A percentile compares a stretch with the other conserved stretches of the same genome.
phyloP scores from a whole-genome alignment of 2,888 invertebrate genomes.

The Thecocarcelia acutangulata region DNA sequence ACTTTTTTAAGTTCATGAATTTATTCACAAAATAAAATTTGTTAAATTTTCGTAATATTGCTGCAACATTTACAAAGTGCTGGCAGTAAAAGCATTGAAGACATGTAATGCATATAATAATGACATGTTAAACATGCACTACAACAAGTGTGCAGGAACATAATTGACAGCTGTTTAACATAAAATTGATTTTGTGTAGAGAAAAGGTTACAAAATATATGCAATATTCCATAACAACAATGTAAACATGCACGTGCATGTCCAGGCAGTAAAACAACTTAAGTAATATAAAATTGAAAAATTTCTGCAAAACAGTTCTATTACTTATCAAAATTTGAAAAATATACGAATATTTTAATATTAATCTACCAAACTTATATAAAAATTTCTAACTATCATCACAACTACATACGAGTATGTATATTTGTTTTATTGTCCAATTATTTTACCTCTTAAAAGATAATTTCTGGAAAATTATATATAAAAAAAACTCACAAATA shows the following conservation, averaged over 20 bases:
- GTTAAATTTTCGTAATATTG: too few relatives aligned
- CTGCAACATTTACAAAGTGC: background rate
- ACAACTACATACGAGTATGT: too few relatives aligned
- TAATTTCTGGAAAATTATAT: slow-evolving; percentile 56
- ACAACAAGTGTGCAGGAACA: slow-evolving; percentile 21
- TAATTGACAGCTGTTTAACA: slow-evolving; percentile 59
- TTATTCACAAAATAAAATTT: too few relatives aligned
- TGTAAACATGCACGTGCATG: background rate
- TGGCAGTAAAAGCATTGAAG: background rate
- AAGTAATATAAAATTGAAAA: too few relatives aligned
- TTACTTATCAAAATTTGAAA: too few relatives aligned
- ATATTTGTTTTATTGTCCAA: slow-evolving; percentile 39
- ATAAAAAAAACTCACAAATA: slow-evolving; percentile 21
- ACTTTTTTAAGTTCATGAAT: too few relatives aligned
- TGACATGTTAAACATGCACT: slow-evolving; percentile 53
- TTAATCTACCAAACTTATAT: background rate
- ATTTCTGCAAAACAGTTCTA: too few relatives aligned
- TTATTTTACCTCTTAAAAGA: slow-evolving; percentile 60
- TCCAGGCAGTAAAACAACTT: too few relatives aligned
- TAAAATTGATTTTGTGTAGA: slow-evolving; percentile 17
- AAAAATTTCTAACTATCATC: background rate
- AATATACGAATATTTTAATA: background rate
- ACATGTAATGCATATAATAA: slow-evolving; percentile 44
- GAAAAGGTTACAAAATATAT: slow-evolving; percentile 1
- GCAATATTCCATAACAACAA: too few relatives aligned